A percentile compares a stretch with the other conserved stretches of the same genome.
These are phyloP conservation scores for Macaca mulatta DNA, from an alignment of 2,113 vertebrate genomes.

Conservation along the genomic window DNA sequence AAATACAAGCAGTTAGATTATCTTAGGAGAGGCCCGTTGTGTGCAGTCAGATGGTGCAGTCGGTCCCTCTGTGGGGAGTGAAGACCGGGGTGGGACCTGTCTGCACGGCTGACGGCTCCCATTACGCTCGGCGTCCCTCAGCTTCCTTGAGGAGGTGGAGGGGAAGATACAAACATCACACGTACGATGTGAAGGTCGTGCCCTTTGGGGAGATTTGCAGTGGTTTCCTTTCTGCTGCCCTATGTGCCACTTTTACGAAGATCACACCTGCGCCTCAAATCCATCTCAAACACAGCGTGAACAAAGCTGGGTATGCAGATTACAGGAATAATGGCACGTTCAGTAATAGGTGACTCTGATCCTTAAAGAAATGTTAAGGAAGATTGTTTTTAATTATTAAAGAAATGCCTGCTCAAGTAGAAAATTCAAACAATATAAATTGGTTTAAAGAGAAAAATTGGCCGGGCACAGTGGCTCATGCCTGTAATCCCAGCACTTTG, in stretches of 20 bases:
- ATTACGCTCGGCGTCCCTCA: fast-evolving
- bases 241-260: fast-evolving
- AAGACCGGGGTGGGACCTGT: fast-evolving
- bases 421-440: background rate
- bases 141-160: background rate
- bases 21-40: background rate
- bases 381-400: background rate
- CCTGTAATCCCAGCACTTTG: too few species aligned
- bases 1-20: fast-evolving
- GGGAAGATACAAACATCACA: background rate
- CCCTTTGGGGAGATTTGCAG: background rate
- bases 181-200: background rate
- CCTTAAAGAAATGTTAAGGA: fast-evolving
- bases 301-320: fast-evolving
- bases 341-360: background rate
- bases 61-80: fast-evolving
- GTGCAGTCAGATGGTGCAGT: fast-evolving
- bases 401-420: background rate
- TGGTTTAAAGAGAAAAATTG: background rate
- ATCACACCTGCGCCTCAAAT: fast-evolving
- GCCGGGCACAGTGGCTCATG: too few species aligned
- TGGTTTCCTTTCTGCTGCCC: background rate
- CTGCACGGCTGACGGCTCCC: background rate
- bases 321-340: fast-evolving
- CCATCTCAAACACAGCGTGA: background rate